Evolutionary conservation across 1,140 invertebrate species (phyloP), one percentile per base, ranked within the genome.

Genomic region (Subanguina moxae): DNA sequence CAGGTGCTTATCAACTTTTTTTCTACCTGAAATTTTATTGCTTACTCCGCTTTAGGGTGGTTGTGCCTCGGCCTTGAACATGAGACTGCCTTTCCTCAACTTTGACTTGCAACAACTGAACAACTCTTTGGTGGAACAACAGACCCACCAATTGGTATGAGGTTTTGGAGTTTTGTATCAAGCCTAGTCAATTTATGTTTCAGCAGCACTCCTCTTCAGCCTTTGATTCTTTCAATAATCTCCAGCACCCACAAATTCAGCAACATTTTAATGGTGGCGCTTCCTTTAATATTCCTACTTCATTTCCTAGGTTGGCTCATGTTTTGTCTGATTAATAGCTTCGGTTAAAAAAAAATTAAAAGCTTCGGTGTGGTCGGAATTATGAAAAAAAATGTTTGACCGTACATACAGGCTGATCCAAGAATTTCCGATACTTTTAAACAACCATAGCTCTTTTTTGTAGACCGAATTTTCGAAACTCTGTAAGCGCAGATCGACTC

Each of bases 31-130:
- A n/a, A n/a, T 5, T 38, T 38, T 38, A 38, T 38, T 11, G 3
- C 3, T 38, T 11, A 3, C 32, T 5, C 32, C 3, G 3, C 11
- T 38, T 38, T 38, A 38, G 32, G 11, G 32, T 38, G 32, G 32
- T 3, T 38, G 32, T 38, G 32, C 32, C 32, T 38, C 32, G 32
- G 48, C 48, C 3, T 52, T 52, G 23, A 52, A 52, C n/a, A 52
- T 52, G 48, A 3, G 48, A 52, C 48, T 52, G 48, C 48, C 58
- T 8, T 65, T 65, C 58, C 21, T 65, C 11, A 57, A 57, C n/a
- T 64, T 65, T 64, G 64, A 65, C 9, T 30, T 65, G n/a, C 64
- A 65, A 21, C 64, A 65, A 9, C 48, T 57, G 3, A 48, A 57
- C 42, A 65, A 65, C 64, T 52, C 43, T 3, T 23, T 57, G 23